Conservation (phyloP, 92 coral and sea anemone genomes). For the Anthopleura xanthogrammica region DNA sequence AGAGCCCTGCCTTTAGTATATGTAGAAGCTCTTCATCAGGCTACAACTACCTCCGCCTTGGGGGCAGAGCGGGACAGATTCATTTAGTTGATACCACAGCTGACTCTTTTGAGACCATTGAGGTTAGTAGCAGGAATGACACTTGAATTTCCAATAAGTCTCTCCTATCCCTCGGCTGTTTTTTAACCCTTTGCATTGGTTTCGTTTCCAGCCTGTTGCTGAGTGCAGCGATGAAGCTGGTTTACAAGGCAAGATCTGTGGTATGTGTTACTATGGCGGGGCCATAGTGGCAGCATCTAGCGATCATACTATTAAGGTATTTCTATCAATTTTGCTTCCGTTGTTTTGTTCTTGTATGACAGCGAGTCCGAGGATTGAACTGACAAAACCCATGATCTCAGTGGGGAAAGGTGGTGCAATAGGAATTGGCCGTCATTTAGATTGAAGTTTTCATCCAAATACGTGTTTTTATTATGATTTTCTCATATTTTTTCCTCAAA, state of each 20-base stretch:
- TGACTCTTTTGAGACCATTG: conserved; percentile 62
- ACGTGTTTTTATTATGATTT: too few relatives aligned
- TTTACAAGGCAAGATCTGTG: conserved; percentile 61
- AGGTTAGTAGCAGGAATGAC: not conserved
- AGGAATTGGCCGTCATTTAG: too few relatives aligned
- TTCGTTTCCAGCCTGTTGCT: conserved; percentile 40
- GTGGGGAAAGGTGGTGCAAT: too few relatives aligned
- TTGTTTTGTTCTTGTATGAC: too few relatives aligned
- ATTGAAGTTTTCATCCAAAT: too few relatives aligned
- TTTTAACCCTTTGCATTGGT: not conserved
- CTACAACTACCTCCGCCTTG: conserved; percentile 83
- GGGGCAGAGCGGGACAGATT: conserved; percentile 81
- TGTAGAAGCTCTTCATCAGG: conserved; percentile 70
- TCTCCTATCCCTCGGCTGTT: not conserved
- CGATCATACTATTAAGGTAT: conserved; percentile 74
- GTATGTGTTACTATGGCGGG: conserved; percentile 82
- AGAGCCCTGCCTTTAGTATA: conserved; percentile 75
- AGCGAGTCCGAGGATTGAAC: too few relatives aligned
- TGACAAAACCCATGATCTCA: too few relatives aligned
- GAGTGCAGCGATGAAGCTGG: conserved; percentile 4
- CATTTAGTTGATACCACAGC: conserved; percentile 65
- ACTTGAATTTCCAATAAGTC: not conserved
- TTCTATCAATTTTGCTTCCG: not conserved
- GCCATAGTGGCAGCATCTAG: conserved; percentile 79
- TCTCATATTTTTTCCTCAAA: too few relatives aligned